Base-by-base conservation (phyloP, 2,888 invertebrate species). In the Euzetes globulus region DNA sequence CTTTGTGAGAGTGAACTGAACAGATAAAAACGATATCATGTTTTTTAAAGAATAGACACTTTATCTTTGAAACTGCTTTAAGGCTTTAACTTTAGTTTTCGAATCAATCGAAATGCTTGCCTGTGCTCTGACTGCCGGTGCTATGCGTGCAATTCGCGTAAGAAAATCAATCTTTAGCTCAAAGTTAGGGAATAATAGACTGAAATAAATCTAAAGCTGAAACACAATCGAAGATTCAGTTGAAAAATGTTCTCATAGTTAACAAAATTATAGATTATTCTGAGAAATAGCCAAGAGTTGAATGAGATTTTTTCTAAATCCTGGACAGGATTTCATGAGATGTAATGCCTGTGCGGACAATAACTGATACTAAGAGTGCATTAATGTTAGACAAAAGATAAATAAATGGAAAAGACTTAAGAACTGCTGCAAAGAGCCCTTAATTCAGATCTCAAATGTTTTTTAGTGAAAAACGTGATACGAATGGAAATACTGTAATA, bases 11-110 rank as follows among this genome's bases (percentile, higher is more conserved):
- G 33, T 33, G 33, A 33, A 19, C 52, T 19, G 19, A 52, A n/a
- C 4, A n/a, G 19, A 52, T 52, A 47, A 47, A 47, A 47, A 47
- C 47, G 47, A 47, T 47, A 47, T 47, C 47, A 47, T 47, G 47
- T 47, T 19, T 19, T 52, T 52, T n/a, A 52, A 52, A 52, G 52
- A 52, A 52, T 52, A 52, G 52, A 52, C 19, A 52, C 52, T 52
- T 52, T 19, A 52, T 47, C 47, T 47, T 47, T 17, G 13, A 15
- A 15, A 52, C n/a, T 19, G 52, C 19, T 19, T 9, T n/a, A 52
- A n/a, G 52, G 19, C 52, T 52, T 52, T 19, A 11, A 47, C 6
- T 15, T 15, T 17, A 17, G 15, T 4, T 33, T 19, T 17, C 52
- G 19, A 52, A 52, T 52, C 52, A 52, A 52, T 52, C 52, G 4